Conservation (phyloP, 2,797 vertebrate species). For the Poeciliopsis paucimaculata region DNA sequence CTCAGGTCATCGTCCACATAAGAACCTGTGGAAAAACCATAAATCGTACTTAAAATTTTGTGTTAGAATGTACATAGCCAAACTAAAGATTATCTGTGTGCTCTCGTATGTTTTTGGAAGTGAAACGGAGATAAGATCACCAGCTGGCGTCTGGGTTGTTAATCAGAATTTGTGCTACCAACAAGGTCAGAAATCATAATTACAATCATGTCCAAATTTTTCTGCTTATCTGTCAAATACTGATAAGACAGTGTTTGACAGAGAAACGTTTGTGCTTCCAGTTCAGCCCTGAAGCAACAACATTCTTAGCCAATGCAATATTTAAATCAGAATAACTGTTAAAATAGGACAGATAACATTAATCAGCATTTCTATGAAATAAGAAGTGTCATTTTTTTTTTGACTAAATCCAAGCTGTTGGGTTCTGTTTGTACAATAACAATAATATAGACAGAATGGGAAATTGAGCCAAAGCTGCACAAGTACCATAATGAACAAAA, state of each 20-base stretch:
- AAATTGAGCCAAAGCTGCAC: not conserved
- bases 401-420: not conserved
- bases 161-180: conserved; percentile 1
- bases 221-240: conserved; percentile 8
- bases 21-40: not conserved
- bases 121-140: not conserved
- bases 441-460: not conserved
- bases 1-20: not conserved
- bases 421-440: not conserved
- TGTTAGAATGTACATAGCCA: not conserved
- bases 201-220: not conserved
- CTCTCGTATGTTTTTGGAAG: not conserved
- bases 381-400: not conserved
- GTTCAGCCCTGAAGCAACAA: not conserved
- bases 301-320: not conserved
- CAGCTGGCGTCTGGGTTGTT: not conserved
- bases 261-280: not conserved
- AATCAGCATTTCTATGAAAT: not conserved
- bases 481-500: not conserved
- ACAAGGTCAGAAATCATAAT: conserved; percentile 5
- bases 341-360: not conserved
- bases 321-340: not conserved
- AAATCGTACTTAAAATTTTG: not conserved
- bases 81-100: conserved; percentile 11
- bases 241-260: not conserved